A percentile compares a stretch with the other conserved stretches of the same genome.
These are phyloP conservation scores for Butastur rufipennis DNA, from an alignment of 2,113 vertebrate species.

Conservation along the genomic window DNA sequence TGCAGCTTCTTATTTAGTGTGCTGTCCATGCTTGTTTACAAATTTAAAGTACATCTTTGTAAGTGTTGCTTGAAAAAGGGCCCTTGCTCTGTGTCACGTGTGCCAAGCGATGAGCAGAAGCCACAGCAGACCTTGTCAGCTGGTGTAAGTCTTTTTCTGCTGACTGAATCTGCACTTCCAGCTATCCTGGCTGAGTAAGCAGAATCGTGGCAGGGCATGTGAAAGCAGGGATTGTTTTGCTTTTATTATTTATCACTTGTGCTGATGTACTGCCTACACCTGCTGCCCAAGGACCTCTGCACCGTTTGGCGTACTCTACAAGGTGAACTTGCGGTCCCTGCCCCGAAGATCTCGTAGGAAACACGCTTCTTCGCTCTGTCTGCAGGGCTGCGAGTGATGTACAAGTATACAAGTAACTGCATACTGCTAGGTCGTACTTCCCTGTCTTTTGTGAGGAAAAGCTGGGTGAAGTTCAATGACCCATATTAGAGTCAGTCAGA, in stretches of 20 bases:
- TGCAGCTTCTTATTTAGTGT: background rate
- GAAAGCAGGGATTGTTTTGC: background rate
- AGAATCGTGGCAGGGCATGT: background rate
- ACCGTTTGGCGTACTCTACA: background rate
- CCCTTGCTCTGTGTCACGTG: rapidly evolving
- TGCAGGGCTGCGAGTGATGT: background rate
- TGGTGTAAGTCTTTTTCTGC: background rate
- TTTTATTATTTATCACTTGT: background rate
- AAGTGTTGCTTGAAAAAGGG: background rate
- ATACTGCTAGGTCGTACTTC: background rate
- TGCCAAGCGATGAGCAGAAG: background rate
- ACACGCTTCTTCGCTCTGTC: rapidly evolving
- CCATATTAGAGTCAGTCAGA: background rate
- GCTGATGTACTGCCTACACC: background rate
- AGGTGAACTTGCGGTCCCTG: rapidly evolving
- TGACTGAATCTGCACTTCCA: background rate
- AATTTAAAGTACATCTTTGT: background rate
- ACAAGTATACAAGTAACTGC: background rate
- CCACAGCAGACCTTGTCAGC: background rate
- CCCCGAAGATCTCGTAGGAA: background rate
- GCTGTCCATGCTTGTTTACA: background rate
- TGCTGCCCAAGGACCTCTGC: background rate
- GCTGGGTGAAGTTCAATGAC: background rate
- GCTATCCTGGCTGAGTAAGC: background rate
- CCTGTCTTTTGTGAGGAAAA: background rate